A percentile compares a stretch with the other conserved stretches of the same genome.
Evolutionary conservation across 2,113 vertebrate genomes (phyloP).

Genomic region (Polypterus bichir): DNA sequence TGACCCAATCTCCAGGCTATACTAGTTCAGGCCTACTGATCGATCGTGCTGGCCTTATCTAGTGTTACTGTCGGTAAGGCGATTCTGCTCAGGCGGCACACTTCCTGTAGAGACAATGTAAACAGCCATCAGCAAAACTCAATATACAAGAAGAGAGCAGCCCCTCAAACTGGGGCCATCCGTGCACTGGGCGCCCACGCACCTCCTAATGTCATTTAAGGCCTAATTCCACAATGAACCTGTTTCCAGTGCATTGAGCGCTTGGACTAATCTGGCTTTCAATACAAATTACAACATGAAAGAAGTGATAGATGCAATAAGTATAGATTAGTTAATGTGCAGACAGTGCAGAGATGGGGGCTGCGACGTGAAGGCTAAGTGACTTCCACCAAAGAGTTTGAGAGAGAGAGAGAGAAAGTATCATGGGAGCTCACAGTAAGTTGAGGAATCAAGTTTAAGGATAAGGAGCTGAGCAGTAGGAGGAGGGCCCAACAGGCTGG

Average conservation of each 20-base stretch:
- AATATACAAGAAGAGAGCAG: slow-evolving; percentile 28
- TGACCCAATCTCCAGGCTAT: background rate
- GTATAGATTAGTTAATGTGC: slow-evolving; percentile 55
- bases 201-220: slow-evolving; percentile 47
- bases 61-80: slow-evolving; percentile 45
- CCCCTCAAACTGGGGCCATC: slow-evolving; percentile 24
- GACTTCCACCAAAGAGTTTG: too few relatives aligned
- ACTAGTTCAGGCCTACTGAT: background rate
- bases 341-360: slow-evolving; percentile 30
- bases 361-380: background rate
- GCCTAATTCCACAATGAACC: slow-evolving; percentile 41
- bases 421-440: too few relatives aligned
- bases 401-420: too few relatives aligned
- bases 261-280: slow-evolving; percentile 58
- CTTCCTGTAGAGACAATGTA: slow-evolving; percentile 32
- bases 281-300: slow-evolving; percentile 59
- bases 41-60: slow-evolving; percentile 21
- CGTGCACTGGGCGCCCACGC: slow-evolving; percentile 29
- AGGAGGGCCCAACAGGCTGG: too few relatives aligned
- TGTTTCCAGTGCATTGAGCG: slow-evolving; percentile 42
- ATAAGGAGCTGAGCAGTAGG: too few relatives aligned
- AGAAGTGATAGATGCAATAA: slow-evolving; percentile 51
- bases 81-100: slow-evolving; percentile 28
- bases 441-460: too few relatives aligned
- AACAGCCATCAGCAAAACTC: slow-evolving; percentile 45